Conservation (phyloP, 2,113 vertebrate genomes). For the Hystrix cristata region DNA sequence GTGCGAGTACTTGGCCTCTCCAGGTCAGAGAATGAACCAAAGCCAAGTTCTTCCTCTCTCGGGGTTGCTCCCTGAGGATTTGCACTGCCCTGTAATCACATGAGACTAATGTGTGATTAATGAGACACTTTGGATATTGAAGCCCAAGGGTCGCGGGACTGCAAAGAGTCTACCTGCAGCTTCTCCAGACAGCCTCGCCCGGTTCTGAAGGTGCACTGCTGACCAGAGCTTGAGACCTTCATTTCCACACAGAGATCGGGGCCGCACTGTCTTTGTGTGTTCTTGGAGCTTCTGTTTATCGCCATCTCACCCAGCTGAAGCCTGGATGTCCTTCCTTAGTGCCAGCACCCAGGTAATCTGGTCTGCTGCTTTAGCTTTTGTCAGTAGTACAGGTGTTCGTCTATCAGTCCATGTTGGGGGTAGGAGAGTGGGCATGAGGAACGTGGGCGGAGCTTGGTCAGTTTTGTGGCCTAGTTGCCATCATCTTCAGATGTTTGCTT, state of each 20-base stretch:
- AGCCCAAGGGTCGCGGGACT: not conserved
- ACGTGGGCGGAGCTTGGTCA: too few relatives aligned
- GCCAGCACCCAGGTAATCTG: not conserved
- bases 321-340: not conserved
- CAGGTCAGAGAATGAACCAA: not conserved
- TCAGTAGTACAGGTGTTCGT: not conserved
- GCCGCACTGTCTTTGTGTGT: not conserved
- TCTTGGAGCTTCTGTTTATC: not conserved
- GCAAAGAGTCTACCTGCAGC: not conserved
- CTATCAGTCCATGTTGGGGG: not conserved
- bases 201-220: not conserved
- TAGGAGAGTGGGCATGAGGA: not conserved
- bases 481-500: not conserved
- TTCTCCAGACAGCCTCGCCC: not conserved
- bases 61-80: not conserved
- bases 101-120: not conserved
- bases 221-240: rapidly evolving
- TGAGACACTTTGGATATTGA: constrained; percentile 37
- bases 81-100: not conserved
- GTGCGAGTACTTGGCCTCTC: not conserved
- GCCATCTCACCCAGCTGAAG: not conserved
- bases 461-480: too few relatives aligned
- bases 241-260: not conserved
- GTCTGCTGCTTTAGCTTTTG: not conserved
- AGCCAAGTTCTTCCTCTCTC: not conserved